A percentile compares a stretch with the other conserved stretches of the same genome.
phyloP scores from a whole-genome alignment of 1,140 invertebrate genomes.

The Holcopasites calliopsidis region DNA sequence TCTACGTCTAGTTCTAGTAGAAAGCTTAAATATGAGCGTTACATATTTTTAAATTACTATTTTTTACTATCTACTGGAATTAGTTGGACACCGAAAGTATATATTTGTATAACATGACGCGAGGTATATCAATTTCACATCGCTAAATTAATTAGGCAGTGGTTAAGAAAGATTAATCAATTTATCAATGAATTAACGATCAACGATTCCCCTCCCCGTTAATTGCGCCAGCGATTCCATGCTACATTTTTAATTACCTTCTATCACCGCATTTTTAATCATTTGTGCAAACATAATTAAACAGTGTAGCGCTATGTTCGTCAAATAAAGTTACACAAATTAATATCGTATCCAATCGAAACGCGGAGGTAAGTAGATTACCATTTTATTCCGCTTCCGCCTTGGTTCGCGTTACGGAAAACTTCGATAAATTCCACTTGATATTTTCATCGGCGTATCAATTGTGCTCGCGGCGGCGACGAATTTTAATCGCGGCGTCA shows the following conservation, averaged over 20 bases:
- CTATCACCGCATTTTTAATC: too few species aligned
- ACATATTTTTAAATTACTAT: too few species aligned
- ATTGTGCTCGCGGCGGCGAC: background rate
- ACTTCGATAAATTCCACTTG: constrained; percentile 15
- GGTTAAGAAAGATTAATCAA: background rate
- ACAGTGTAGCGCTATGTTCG: too few species aligned
- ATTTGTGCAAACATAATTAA: too few species aligned
- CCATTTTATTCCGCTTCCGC: background rate
- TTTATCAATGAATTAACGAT: background rate
- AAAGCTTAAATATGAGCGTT: too few species aligned
- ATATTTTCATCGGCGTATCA: constrained; percentile 34
- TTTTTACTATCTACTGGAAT: too few species aligned
- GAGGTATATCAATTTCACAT: too few species aligned
- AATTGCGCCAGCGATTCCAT: background rate
- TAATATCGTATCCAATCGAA: background rate
- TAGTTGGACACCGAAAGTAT: too few species aligned
- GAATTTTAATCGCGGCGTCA: constrained; percentile 2
- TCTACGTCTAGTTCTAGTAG: too few species aligned
- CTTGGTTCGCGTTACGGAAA: background rate
- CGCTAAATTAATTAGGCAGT: background rate
- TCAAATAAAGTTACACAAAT: too few species aligned
- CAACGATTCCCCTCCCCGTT: background rate
- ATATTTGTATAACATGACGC: too few species aligned
- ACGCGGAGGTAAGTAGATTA: too few species aligned
- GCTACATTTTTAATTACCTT: background rate